A percentile compares a stretch with the other conserved stretches of the same genome.
phyloP scores from a whole-genome alignment of 2,797 vertebrate genomes.

The Liasis olivaceus region DNA sequence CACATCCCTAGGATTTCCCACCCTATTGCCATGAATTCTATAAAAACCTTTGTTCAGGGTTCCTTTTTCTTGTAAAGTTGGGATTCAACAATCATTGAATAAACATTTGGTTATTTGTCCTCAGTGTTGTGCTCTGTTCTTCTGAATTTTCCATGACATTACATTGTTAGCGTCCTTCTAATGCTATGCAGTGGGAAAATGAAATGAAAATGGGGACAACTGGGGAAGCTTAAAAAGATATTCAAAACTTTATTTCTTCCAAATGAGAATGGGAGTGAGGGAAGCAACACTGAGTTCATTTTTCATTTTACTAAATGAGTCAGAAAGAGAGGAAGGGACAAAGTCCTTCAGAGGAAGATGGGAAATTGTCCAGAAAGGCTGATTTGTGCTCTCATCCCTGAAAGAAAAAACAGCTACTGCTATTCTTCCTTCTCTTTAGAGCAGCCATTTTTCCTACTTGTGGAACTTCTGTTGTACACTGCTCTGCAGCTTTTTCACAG shows the following conservation, averaged over 20 bases:
- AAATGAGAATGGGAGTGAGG: background rate
- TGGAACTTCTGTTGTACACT: background rate
- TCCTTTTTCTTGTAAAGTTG: background rate
- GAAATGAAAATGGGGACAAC: background rate
- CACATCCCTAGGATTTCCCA: background rate
- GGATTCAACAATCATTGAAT: background rate
- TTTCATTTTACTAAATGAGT: background rate
- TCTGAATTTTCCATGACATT: background rate
- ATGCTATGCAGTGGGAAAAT: background rate
- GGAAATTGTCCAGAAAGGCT: background rate
- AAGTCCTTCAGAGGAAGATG: background rate
- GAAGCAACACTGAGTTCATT: background rate
- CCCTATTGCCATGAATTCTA: background rate
- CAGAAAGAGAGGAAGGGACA: background rate
- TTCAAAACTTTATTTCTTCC: background rate
- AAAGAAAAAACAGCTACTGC: background rate
- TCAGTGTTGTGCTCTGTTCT: background rate
- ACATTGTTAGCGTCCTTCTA: background rate
- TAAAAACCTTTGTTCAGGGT: background rate
- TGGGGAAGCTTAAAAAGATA: background rate
- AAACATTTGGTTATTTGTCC: background rate
- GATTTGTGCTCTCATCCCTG: background rate
- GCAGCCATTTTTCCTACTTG: background rate
- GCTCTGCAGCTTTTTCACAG: background rate
- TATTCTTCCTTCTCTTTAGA: background rate